A percentile compares a stretch with the other conserved stretches of the same genome.
Evolutionary conservation across 2,113 vertebrate genomes (phyloP).

Genomic region (Microtus pennsylvanicus): DNA sequence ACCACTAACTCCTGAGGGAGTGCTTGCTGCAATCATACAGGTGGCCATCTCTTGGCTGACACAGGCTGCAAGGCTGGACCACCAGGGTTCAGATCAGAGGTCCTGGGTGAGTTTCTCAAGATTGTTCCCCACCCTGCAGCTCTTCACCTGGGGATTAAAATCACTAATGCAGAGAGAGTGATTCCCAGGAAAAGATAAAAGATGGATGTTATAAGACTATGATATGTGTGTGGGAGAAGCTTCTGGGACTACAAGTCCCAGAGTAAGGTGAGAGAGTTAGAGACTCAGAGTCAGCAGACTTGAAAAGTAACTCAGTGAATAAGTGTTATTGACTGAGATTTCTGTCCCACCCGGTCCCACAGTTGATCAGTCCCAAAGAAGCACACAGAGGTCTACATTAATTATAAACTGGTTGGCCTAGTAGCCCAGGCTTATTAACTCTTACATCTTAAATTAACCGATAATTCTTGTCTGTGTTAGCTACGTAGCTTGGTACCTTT

Average conservation of each 20-base stretch:
- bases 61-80: neutral
- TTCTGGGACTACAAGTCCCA: neutral
- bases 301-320: neutral
- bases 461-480: no score
- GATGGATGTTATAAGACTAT: neutral
- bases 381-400: no score
- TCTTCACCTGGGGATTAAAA: neutral
- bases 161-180: neutral
- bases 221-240: fast-evolving
- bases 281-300: neutral
- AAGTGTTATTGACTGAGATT: no score
- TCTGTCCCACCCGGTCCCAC: no score
- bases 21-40: fast-evolving
- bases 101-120: neutral
- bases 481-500: no score
- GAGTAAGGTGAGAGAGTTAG: neutral
- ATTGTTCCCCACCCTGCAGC: neutral
- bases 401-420: no score
- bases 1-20: fast-evolving
- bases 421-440: no score
- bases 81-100: neutral
- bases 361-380: no score
- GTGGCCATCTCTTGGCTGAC: neutral
- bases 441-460: no score
- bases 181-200: fast-evolving